Evolutionary conservation across 2,113 vertebrate species (phyloP).

Genomic region (Tachysurus vachellii): DNA sequence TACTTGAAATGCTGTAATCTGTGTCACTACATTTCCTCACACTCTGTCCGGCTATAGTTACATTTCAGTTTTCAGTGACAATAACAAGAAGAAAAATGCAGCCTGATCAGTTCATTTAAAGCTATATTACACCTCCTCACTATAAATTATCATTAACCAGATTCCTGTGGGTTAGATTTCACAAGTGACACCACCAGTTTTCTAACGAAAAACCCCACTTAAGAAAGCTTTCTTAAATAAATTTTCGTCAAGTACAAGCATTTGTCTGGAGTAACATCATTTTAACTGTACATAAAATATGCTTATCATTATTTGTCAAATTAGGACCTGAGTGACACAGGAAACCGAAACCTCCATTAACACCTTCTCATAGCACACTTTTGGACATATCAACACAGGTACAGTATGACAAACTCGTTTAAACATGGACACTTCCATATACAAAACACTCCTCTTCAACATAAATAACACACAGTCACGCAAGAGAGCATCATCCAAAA

Average conservation of each 20-base stretch:
- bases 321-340: conserved; percentile 34
- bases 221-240: background rate
- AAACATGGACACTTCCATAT: conserved; percentile 36
- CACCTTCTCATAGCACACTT: conserved; percentile 51
- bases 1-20: background rate
- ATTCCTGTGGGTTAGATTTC: conserved; percentile 6
- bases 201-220: background rate
- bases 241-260: background rate
- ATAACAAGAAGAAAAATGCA: conserved; percentile 4
- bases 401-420: conserved; percentile 43
- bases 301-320: conserved; percentile 11
- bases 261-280: background rate
- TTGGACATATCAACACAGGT: conserved; percentile 48
- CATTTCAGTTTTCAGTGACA: conserved; percentile 1
- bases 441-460: conserved; percentile 13
- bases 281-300: background rate
- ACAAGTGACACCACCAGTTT: background rate
- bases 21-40: background rate
- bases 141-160: background rate
- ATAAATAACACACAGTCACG: conserved; percentile 12
- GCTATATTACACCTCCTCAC: background rate
- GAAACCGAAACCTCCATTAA: conserved; percentile 48
- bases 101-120: background rate
- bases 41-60: background rate
- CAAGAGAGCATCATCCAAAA: conserved; percentile 5